Base-by-base conservation (phyloP, 2,888 invertebrate species). In the Parnassius mnemosyne region DNA sequence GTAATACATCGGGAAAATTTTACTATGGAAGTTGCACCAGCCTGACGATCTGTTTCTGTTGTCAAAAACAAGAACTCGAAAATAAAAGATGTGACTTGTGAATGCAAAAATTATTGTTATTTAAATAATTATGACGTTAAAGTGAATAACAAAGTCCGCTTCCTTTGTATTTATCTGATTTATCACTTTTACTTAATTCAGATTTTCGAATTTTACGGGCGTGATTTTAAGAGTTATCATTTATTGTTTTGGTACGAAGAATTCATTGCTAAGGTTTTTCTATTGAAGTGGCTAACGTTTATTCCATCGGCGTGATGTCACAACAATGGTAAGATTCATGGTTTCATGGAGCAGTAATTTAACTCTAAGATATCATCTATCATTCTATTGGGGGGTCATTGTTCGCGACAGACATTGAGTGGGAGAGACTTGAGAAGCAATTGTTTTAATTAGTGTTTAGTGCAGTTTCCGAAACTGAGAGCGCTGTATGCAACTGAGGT, bases 381-480 rank as follows among this genome's bases (percentile, higher is more conserved):
- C 53, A 57, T 69, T 66, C 66, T 65, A 59, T 60, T 56, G 57
- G 74, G 73, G 16, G 84, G 83, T 85, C 84, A 84, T 79, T 76
- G 85, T 73, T 78, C 85, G 72, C 67, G 66, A 62, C 68, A 71
- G 72, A 71, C 53, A 34, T 5, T 72, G 69, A 69, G 72, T 70
- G 75, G 75, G 72, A 63, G 59, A 55, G 63, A 59, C 51, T 20
- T 10, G 10, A 51, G 52, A 42, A 69, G 66, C 77, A 81, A 83
- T 82, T 83, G 77, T 69, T 75, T 78, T 77, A 81, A 84, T 85
- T 85, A 81, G 78, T 75, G 74, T 68, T 85, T 85, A 81, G 78
- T 75, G 74, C 68, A 52, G 51, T 58, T n/a, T 25, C 25, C 46
- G 52, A 52, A 47, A 25, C 70, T 70, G 69, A 74, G 70, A 74